A percentile compares a stretch with the other conserved stretches of the same genome.
Evolutionary conservation across 2,113 vertebrate genomes (phyloP).

Genomic region (Pristiophorus japonicus): DNA sequence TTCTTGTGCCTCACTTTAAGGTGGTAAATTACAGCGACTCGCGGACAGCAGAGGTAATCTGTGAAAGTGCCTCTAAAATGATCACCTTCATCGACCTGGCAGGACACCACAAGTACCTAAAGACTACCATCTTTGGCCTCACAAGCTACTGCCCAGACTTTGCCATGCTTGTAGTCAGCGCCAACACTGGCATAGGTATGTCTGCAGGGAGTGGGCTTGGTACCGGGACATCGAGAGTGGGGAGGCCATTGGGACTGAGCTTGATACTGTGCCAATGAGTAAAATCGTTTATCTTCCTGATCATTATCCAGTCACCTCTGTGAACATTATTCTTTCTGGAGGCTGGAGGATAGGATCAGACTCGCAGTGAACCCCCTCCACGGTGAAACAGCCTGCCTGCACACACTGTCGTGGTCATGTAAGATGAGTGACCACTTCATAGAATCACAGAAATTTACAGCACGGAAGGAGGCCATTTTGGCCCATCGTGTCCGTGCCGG

Average conservation of each 20-base stretch:
- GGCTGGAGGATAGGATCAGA: background rate
- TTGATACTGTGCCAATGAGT: background rate
- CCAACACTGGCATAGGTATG: conserved; percentile 94
- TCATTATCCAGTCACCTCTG: background rate
- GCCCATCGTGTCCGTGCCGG: no score
- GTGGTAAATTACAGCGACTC: conserved; percentile 98
- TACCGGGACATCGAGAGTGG: no score
- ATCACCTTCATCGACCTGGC: conserved; percentile 98
- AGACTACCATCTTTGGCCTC: conserved; percentile 96
- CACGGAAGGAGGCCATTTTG: no score
- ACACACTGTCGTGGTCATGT: background rate
- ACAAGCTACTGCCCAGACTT: conserved; percentile 97
- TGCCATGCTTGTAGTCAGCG: conserved; percentile 94
- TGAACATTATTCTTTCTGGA: background rate
- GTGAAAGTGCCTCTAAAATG: conserved; percentile 98
- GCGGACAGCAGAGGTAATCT: conserved; percentile 92
- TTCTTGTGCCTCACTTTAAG: conserved; percentile 50
- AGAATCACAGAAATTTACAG: no score
- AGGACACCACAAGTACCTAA: conserved; percentile 95
- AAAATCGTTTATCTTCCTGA: background rate
- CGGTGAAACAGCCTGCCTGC: background rate
- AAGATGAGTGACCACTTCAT: no score
- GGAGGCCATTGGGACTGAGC: no score
- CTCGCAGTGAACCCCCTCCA: background rate
- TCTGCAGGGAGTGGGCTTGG: background rate